Evolutionary conservation across 1,140 invertebrate genomes (phyloP).

Genomic region (Conus ventricosus): DNA sequence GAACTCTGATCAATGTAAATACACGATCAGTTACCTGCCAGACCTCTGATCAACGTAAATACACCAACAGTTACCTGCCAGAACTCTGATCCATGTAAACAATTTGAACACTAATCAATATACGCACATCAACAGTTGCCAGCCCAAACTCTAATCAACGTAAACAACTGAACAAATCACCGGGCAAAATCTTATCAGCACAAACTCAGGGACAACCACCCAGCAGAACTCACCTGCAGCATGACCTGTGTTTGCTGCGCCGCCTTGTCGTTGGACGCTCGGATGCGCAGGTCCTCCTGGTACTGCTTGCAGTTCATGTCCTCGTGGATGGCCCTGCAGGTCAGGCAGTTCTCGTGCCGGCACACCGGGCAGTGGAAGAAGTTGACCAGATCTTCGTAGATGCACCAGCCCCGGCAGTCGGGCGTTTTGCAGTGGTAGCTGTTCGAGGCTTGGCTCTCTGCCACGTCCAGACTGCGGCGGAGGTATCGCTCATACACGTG

Average conservation of each 20-base stretch:
- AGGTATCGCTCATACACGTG: conserved; percentile 87
- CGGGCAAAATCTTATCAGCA: neutral
- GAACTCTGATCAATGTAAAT: no score
- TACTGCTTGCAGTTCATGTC: conserved; percentile 90
- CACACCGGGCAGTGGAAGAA: conserved; percentile 91
- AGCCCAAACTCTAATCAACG: neutral
- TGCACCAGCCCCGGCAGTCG: conserved; percentile 92
- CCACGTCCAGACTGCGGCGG: conserved; percentile 87
- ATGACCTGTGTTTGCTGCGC: conserved; percentile 86
- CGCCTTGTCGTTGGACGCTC: conserved; percentile 79
- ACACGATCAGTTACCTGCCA: no score
- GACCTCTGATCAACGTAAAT: no score
- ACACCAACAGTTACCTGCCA: no score
- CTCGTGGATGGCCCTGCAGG: conserved; percentile 88
- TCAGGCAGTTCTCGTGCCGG: conserved; percentile 87
- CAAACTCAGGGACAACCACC: neutral
- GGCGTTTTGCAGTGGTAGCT: conserved; percentile 94
- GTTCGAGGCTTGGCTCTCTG: conserved; percentile 88
- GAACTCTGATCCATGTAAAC: no score
- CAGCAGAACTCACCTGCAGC: conserved; percentile 78
- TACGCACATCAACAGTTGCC: neutral
- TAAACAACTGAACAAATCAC: neutral
- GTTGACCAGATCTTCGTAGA: conserved; percentile 92
- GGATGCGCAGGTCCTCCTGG: conserved; percentile 84
- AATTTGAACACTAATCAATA: neutral